phyloP scores from a whole-genome alignment of 2,113 vertebrate genomes.

The Cyanocitta stelleri region DNA sequence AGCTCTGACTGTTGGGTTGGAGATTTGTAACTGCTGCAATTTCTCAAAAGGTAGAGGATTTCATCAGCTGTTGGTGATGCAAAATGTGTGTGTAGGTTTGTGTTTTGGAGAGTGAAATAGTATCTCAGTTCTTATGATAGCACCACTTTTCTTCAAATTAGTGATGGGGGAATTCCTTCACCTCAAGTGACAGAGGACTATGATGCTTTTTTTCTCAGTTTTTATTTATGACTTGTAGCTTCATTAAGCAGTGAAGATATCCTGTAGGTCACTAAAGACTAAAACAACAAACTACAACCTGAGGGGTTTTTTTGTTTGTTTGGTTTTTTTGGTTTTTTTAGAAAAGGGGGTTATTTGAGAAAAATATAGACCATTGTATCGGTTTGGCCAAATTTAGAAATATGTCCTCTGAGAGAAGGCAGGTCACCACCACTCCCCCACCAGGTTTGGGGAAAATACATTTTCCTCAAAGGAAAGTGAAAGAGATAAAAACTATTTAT shows the following conservation, averaged over 20 bases:
- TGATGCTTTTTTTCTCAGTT: background rate
- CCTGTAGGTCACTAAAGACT: background rate
- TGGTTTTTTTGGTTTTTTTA: too few relatives aligned
- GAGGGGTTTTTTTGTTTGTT: background rate
- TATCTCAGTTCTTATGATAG: background rate
- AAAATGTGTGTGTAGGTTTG: background rate
- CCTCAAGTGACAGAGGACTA: background rate
- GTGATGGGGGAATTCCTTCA: background rate
- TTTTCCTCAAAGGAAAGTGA: too few relatives aligned
- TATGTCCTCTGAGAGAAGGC: too few relatives aligned
- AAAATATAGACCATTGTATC: background rate
- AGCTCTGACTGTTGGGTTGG: background rate
- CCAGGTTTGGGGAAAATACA: too few relatives aligned
- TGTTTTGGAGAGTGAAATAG: background rate
- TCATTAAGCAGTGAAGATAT: background rate
- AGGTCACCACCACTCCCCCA: too few relatives aligned
- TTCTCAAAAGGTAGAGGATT: background rate
- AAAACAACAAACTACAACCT: background rate
- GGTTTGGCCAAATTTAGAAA: too few relatives aligned
- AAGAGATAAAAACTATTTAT: too few relatives aligned
- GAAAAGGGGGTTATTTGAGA: background rate
- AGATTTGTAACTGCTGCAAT: background rate
- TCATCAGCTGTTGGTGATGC: background rate
- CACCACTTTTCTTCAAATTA: background rate
- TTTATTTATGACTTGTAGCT: background rate